phyloP scores from a whole-genome alignment of 2,797 vertebrate species.

The Cetoscarus ocellatus region DNA sequence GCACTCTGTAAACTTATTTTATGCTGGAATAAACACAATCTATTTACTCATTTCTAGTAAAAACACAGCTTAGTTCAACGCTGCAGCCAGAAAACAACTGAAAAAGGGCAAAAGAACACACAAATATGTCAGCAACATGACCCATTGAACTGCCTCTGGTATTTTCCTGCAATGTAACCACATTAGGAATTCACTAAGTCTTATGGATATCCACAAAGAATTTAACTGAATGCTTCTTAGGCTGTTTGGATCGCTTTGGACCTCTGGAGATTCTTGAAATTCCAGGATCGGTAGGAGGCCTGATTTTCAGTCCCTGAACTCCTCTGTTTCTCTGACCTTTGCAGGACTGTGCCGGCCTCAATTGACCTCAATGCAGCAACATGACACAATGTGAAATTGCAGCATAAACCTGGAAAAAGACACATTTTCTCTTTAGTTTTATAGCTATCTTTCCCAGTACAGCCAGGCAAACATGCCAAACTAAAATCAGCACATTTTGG shows the following conservation, averaged over 20 bases:
- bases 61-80: neutral
- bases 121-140: neutral
- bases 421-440: conserved; percentile 16
- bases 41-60: too few species aligned
- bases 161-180: neutral
- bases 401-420: conserved; percentile 7
- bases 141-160: neutral
- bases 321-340: conserved; percentile 25
- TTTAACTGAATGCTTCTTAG: conserved; percentile 36
- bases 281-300: conserved; percentile 57
- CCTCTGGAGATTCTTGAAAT: conserved; percentile 58
- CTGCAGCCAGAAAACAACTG: neutral
- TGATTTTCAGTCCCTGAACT: conserved; percentile 30
- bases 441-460: neutral
- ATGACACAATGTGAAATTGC: conserved; percentile 22
- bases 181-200: conserved; percentile 21
- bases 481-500: conserved; percentile 5
- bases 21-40: too few species aligned
- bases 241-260: conserved; percentile 28
- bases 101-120: neutral
- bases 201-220: conserved; percentile 20
- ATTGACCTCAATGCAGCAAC: conserved; percentile 48
- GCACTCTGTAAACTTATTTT: too few species aligned
- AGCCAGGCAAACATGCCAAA: conserved; percentile 25
- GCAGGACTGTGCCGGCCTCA: conserved; percentile 26